Conservation (phyloP, 2,888 invertebrate genomes). For the Stenichneumon culpator region DNA sequence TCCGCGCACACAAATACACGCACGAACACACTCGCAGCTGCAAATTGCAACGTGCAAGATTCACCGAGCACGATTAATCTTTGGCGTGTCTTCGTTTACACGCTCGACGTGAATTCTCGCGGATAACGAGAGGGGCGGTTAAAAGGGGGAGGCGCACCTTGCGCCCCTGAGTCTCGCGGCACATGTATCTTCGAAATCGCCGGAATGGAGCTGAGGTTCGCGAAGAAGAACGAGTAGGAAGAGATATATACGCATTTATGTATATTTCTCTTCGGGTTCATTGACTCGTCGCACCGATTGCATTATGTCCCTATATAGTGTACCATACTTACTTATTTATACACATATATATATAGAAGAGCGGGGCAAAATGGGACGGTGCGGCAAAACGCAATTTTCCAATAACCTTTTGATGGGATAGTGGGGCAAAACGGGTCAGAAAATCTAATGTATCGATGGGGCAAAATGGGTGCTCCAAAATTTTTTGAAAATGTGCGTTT, state of each 20-base stretch:
- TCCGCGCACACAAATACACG: background rate
- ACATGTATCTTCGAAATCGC: conserved; percentile 21
- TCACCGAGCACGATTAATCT: conserved; percentile 21
- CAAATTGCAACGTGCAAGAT: conserved; percentile 20
- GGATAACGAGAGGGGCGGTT: background rate
- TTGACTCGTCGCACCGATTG: conserved; percentile 49
- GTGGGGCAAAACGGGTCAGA: too few species aligned
- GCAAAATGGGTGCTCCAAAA: too few species aligned
- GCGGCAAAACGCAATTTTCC: too few species aligned
- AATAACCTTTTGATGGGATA: too few species aligned
- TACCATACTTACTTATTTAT: background rate
- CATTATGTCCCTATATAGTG: conserved; percentile 13
- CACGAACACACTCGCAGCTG: background rate
- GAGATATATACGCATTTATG: background rate
- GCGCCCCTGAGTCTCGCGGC: background rate
- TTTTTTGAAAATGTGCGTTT: too few species aligned
- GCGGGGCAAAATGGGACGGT: too few species aligned
- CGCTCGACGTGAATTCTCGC: conserved; percentile 20
- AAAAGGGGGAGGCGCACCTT: background rate
- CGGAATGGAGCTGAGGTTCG: conserved; percentile 5
- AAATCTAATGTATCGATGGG: too few species aligned
- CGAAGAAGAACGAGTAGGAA: background rate
- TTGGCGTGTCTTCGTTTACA: conserved; percentile 2
- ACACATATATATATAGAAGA: background rate
- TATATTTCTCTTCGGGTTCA: conserved; percentile 30